Evolutionary conservation across 2,888 invertebrate species (phyloP), one percentile per base, ranked within the genome.

Genomic region (Phortica okadai): DNA sequence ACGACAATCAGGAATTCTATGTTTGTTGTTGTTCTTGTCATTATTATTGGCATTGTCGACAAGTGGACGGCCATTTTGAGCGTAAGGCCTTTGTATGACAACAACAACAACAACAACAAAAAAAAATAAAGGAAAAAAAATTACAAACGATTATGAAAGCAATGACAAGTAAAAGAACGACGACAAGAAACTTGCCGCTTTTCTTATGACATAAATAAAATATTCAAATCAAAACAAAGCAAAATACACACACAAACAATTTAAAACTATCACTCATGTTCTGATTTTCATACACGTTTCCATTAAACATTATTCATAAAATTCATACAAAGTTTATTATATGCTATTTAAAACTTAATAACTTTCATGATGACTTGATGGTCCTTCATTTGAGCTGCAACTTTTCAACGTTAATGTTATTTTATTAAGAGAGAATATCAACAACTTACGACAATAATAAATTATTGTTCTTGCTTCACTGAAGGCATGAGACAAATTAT

Each of bases 141-240:
- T 69, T 77, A 82, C 75, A 64, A 64, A 67, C 50, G 74, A 76
- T 75, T 77, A 80, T 76, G 33, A 64, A 64, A 64, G 11, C 1
- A 41, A 33, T 25, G 14, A 41, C 10, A 21, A 21, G 21, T 21
- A 21, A 21, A 21, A 21, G 21, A 21, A 21, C 21, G 21, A 21
- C 21, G 21, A 21, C 21, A 64, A 78, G 76, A 79, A 84, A 80
- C 78, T 86, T 84, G 33, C 33, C 33, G 33, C 33, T 33, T 33
- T 33, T 33, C 33, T 33, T 33, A 33, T 33, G 33, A 33, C 33
- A 33, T 2, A 2, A 87, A 87, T 84, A 85, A 87, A 85, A 86
- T 84, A 79, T 84, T 87, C 84, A 86, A 87, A 86, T 79, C 14
- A 5, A 0, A 64, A 64, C 33, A 2, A 16, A 21, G 21, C 7